Evolutionary conservation across 2,113 vertebrate genomes (phyloP), one percentile per base, ranked within the genome.

Genomic region (Ancistrus triradiatus): DNA sequence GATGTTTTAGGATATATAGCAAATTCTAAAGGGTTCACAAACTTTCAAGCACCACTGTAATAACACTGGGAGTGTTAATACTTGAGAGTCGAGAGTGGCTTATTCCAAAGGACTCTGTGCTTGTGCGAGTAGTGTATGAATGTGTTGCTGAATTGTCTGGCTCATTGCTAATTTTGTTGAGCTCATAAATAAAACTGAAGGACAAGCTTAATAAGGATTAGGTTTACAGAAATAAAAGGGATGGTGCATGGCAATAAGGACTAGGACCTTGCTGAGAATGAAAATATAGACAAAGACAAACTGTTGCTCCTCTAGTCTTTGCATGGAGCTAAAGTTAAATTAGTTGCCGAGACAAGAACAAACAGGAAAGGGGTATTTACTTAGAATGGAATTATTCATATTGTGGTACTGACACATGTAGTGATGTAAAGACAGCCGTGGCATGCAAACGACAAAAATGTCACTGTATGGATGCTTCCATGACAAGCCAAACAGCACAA

Each of bases 401-500:
- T 49, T 48, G 35, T 66, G 58, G 35, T 14, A 51, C 58, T 28
- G 19, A 60, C 27, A 63, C 84, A 85, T 77, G 83, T 61, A 58
- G 27, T 66, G 55, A 44, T 31, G 27, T n/a, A n/a, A n/a, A n/a
- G n/a, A n/a, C n/a, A n/a, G n/a, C n/a, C n/a, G n/a, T n/a, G n/a
- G n/a, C n/a, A n/a, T n/a, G n/a, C n/a, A n/a, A n/a, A n/a, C n/a
- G n/a, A n/a, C n/a, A n/a, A n/a, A n/a, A n/a, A n/a, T n/a, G n/a
- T n/a, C 28, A 5, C 28, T 55, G 49, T 63, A 56, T 58, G 48
- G 15, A 10, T 3, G 6, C 40, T 67, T 53, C 56, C 51, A 59
- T 52, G 51, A 58, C 65, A 72, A 28, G 14, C 8, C 17, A 49
- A 37, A 40, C 49, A 22, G 38, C 28, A 52, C 31, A 53, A 73